phyloP scores from a whole-genome alignment of 2,113 vertebrate genomes.

The Felis chaus region DNA sequence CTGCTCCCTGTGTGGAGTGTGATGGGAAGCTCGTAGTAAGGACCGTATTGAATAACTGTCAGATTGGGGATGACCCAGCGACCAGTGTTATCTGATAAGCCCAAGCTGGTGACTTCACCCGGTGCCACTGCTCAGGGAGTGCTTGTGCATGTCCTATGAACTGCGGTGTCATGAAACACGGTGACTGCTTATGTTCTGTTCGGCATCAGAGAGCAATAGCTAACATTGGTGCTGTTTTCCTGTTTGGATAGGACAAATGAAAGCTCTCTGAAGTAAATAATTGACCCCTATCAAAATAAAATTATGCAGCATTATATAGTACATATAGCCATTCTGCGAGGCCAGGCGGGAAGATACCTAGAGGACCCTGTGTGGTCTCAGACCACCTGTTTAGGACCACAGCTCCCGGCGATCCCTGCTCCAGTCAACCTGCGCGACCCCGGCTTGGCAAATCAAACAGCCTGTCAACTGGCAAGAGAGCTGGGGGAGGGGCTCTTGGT shows the following conservation, averaged over 20 bases:
- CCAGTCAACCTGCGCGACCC: fast-evolving
- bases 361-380: not conserved
- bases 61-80: not conserved
- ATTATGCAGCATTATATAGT: no score
- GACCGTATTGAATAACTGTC: not conserved
- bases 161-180: not conserved
- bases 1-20: no score
- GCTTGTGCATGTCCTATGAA: fast-evolving
- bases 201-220: not conserved
- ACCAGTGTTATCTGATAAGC: fast-evolving
- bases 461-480: not conserved
- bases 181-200: not conserved
- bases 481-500: not conserved
- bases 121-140: fast-evolving
- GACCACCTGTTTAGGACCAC: not conserved
- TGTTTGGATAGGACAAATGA: not conserved
- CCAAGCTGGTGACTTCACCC: not conserved
- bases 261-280: not conserved
- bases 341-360: fast-evolving
- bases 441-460: not conserved
- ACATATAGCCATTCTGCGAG: not conserved
- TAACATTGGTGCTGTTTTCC: not conserved
- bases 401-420: fast-evolving
- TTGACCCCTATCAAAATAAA: not conserved
- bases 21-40: not conserved